phyloP scores from a whole-genome alignment of 1,140 invertebrate genomes.

The Cardiocondyla obscurior region DNA sequence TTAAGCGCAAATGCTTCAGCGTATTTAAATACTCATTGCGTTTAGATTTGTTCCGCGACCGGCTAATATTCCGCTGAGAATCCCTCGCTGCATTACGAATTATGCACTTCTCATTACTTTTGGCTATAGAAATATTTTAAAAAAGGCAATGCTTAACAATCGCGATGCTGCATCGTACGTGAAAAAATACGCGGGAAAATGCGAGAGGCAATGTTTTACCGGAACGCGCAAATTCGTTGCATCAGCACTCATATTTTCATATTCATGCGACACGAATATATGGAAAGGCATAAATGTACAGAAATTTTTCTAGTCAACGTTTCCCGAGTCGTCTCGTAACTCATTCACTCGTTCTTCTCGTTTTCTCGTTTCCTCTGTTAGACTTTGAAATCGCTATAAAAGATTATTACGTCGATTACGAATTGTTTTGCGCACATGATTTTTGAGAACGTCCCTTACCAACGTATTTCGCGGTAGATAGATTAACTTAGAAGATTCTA shows the following conservation, averaged over 20 bases:
- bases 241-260: slow-evolving; percentile 21
- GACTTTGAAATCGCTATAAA: background rate
- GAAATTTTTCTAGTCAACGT: slow-evolving; percentile 1
- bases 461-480: background rate
- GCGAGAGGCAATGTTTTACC: slow-evolving; percentile 6
- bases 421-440: background rate
- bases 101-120: background rate
- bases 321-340: background rate
- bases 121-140: background rate
- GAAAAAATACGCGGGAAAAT: background rate
- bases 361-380: background rate
- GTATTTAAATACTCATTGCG: background rate
- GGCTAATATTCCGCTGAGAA: background rate
- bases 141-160: background rate
- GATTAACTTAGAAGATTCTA: background rate
- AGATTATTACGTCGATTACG: slow-evolving; percentile 2
- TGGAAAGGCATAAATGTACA: background rate
- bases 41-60: background rate
- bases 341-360: background rate
- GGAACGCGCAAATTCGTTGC: slow-evolving; percentile 1
- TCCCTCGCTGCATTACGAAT: background rate
- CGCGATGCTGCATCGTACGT: background rate
- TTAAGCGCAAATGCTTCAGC: background rate
- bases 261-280: slow-evolving; percentile 20
- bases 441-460: background rate